These are phyloP conservation scores for Ctenopoma kingsleyae DNA, from an alignment of 2,797 vertebrate genomes.

Conservation along the genomic window DNA sequence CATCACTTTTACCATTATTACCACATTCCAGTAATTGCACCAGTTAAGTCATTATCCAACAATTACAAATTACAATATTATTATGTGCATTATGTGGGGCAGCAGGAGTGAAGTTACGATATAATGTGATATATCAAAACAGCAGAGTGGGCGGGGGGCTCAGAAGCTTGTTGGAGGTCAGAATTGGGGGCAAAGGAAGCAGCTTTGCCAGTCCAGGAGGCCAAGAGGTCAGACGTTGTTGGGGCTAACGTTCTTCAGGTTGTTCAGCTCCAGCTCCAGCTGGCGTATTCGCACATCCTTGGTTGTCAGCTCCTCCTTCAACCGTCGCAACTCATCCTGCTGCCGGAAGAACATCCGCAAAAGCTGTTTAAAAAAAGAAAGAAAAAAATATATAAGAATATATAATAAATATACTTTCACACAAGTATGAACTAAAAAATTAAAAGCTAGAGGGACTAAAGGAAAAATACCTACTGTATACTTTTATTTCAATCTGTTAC, in stretches of 20 bases:
- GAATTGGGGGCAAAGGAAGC: conserved; percentile 57
- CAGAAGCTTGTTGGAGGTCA: conserved; percentile 69
- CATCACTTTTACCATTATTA: conserved; percentile 35
- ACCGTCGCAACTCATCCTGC: conserved; percentile 94
- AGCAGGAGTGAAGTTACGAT: conserved; percentile 50
- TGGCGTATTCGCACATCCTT: conserved; percentile 95
- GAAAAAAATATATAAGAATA: background rate
- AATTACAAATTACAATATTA: conserved; percentile 37
- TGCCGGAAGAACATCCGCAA: conserved; percentile 98
- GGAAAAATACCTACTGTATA: background rate
- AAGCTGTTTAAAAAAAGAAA: conserved; percentile 81
- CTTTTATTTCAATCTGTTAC: background rate
- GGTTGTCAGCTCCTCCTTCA: conserved; percentile 93
- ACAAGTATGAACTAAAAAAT: background rate
- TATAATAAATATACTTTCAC: background rate
- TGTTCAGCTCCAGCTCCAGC: conserved; percentile 96
- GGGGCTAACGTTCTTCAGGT: conserved; percentile 94
- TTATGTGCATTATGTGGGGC: conserved; percentile 39
- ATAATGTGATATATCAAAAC: conserved; percentile 56
- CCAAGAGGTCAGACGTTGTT: conserved; percentile 89
- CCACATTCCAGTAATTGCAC: conserved; percentile 42
- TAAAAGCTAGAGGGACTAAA: background rate
- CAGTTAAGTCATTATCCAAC: conserved; percentile 48
- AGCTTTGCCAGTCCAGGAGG: conserved; percentile 67
- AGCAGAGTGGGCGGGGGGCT: conserved; percentile 43